A percentile compares a stretch with the other conserved stretches of the same genome.
Conservation (phyloP, 2,113 vertebrate genomes). For the Cryptomyrus ogoouensis region DNA sequence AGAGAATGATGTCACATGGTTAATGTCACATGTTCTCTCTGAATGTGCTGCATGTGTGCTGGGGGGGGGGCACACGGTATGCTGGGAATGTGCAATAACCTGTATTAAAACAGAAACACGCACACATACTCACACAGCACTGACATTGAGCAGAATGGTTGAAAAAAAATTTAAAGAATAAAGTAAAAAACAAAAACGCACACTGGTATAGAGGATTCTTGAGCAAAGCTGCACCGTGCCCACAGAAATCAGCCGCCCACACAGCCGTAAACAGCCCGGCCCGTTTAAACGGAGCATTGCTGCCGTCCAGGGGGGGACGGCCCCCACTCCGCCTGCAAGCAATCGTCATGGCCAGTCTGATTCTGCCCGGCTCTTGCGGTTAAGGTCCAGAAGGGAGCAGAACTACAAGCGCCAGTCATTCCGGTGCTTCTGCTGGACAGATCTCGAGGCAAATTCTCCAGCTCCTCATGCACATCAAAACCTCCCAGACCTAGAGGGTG, state of each 20-base stretch:
- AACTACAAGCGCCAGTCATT: background rate
- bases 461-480: background rate
- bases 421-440: background rate
- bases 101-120: background rate
- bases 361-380: background rate
- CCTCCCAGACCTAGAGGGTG: background rate
- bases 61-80: background rate
- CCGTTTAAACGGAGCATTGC: background rate
- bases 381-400: background rate
- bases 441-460: background rate
- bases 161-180: background rate
- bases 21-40: background rate
- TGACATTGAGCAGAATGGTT: background rate
- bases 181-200: background rate
- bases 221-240: background rate
- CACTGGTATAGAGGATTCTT: background rate
- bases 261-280: background rate
- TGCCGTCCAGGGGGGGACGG: background rate
- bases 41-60: background rate
- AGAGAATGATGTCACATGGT: background rate
- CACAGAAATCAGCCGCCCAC: background rate
- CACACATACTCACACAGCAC: background rate
- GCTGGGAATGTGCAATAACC: background rate
- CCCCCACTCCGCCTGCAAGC: background rate
- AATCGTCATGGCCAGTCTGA: background rate